phyloP scores from a whole-genome alignment of 1,140 invertebrate genomes.

The Saccostrea cuccullata region DNA sequence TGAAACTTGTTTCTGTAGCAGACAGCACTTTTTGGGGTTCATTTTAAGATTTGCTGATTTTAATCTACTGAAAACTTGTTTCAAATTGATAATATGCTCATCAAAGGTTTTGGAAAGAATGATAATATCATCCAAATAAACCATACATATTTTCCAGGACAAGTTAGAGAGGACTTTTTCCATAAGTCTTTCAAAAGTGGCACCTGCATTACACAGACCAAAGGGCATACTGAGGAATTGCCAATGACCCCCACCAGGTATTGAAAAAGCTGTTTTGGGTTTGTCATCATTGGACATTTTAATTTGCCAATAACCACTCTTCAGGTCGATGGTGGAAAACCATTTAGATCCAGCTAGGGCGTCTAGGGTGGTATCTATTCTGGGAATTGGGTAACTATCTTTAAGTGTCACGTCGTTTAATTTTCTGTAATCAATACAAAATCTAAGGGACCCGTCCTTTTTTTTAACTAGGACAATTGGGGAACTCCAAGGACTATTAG shows the following conservation, averaged over 20 bases:
- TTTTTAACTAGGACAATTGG: slow-evolving; percentile 80
- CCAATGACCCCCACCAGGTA: slow-evolving; percentile 8
- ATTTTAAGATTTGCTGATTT: slow-evolving; percentile 51
- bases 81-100: slow-evolving; percentile 49
- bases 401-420: slow-evolving; percentile 54
- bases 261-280: too few species aligned
- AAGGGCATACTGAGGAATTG: slow-evolving; percentile 6
- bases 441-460: slow-evolving; percentile 75
- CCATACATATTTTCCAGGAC: slow-evolving; percentile 60
- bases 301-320: slow-evolving; percentile 3
- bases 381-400: slow-evolving; percentile 61
- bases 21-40: slow-evolving; percentile 50
- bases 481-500: slow-evolving; percentile 78
- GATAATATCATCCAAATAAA: slow-evolving; percentile 61
- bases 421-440: slow-evolving; percentile 80
- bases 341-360: slow-evolving; percentile 4
- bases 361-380: slow-evolving; percentile 37
- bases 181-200: slow-evolving; percentile 67
- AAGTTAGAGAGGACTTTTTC: slow-evolving; percentile 6
- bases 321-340: slow-evolving; percentile 36
- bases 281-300: slow-evolving; percentile 57
- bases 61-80: slow-evolving; percentile 38
- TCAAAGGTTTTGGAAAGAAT: slow-evolving; percentile 42
- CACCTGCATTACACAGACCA: slow-evolving; percentile 57
- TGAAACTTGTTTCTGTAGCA: slow-evolving; percentile 47